Base-by-base conservation (phyloP, 2,113 vertebrate genomes). In the Callospermophilus lateralis region DNA sequence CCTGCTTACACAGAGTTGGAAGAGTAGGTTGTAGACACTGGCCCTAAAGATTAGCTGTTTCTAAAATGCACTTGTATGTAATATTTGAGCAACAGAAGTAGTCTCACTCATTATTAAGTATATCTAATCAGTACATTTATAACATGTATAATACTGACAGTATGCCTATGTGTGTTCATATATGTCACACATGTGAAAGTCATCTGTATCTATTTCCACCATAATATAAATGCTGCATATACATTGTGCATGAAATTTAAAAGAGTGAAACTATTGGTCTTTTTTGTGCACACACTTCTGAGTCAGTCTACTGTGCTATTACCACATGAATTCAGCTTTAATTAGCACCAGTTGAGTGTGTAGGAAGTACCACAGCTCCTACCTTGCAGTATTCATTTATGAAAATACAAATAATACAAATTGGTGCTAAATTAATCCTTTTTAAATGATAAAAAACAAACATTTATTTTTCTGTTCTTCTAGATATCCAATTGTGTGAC, bases 401-500 rank as follows among this genome's bases (percentile, higher is more conserved):
- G 67, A 67, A 80, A 93, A 48, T 95, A 55, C 87, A 51, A 61
- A 15, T 30, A n/a, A 48, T 53, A 34, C 20, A 51, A 84, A 39
- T 88, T 94, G 3, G 17, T 94, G 67, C 30, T n/a, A 37, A 61
- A 37, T 58, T 42, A 42, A 34, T 77, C 17, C 4, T 84, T 81
- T 93, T 73, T 34, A 73, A 94, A 45, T 24, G 45, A 61, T 81
- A 48, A 81, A 76, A 86, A 93, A 17, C 28, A 84, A 70, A n/a
- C 30, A 79, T 58, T n/a, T 73, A 15, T 79, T 67, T 0, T 24
- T 96, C 79, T 94, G 65, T 83, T 91, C 96, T 74, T 84, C 37
- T 97, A 99, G 99, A 76, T 99, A 97, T 97, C 91, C 0, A 99
- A 98, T 90, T 93, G 34, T 93, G 94, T 97, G 39, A 84, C 96